Evolutionary conservation across 2,113 vertebrate genomes (phyloP), one percentile per base, ranked within the genome.

Genomic region (Myiagra hebetior): DNA sequence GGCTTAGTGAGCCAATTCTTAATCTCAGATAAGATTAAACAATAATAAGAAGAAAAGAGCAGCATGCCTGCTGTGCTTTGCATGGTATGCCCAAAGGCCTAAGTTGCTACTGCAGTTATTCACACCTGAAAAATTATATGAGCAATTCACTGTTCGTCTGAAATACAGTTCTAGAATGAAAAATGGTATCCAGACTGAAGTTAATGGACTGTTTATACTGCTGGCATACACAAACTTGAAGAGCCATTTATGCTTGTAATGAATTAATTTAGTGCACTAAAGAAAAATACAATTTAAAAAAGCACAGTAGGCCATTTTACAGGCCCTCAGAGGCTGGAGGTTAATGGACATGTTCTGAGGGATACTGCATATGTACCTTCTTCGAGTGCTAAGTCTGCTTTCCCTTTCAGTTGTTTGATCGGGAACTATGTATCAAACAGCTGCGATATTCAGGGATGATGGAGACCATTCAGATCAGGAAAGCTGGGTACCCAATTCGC

Each of bases 391-490:
- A 44, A 76, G 31, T 21, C 41, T 92, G 83, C 74, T 81, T 80
- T 73, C 42, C 17, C 33, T 88, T 67, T 10, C 96, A 99, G 99
- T 93, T 99, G 76, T 99, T 99, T 16, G 98, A 99, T 97, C 98
- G 99, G 62, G 98, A 99, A 12, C 98, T 99, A 63, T 99, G 99
- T 80, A 94, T 99, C n/a, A 98, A 97, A 46, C 99, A 99, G 96
- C 98, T 99, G 73, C 98, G 99, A 7, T 99, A 99, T 89, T 99
- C 99, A 0, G 99, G 99, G 39, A 99, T 99, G 99, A 98, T 99
- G 99, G 99, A 99, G 97, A 99, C 99, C 4, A 99, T 99, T 87
- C 97, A 86, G 59, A 99, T 99, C 97, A 98, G 99, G 72, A 99
- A 99, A 91, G 96, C 99, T 2, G 99, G 99, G 15, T 99, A 98